These are phyloP conservation scores for Podarcis cretensis DNA, from an alignment of 2,113 vertebrate genomes.

Conservation along the genomic window DNA sequence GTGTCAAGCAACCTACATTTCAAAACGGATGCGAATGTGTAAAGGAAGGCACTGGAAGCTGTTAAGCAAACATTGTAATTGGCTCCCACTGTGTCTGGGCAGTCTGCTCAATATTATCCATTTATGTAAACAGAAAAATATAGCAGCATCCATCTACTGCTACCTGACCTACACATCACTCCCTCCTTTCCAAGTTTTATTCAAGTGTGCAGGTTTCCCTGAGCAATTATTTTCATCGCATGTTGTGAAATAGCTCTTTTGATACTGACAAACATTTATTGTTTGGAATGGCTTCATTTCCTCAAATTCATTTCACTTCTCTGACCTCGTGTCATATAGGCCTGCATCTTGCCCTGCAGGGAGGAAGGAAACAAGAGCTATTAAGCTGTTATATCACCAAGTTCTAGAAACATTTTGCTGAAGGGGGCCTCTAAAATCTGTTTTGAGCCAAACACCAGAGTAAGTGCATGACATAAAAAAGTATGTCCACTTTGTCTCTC, in stretches of 20 bases:
- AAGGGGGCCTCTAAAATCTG: not conserved
- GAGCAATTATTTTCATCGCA: not conserved
- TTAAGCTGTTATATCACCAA: not conserved
- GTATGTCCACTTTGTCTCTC: not conserved
- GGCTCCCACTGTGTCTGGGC: not conserved
- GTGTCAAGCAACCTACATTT: slow-evolving; percentile 1
- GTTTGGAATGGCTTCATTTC: not conserved
- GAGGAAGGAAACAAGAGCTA: not conserved
- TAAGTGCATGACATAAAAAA: not conserved
- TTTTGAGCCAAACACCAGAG: not conserved
- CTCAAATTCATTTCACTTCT: not conserved
- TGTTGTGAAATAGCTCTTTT: not conserved
- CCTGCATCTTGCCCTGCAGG: not conserved
- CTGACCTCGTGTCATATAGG: not conserved
- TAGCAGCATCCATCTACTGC: not conserved
- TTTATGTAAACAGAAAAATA: slow-evolving; percentile 21
- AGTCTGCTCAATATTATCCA: not conserved
- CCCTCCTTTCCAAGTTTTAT: not conserved
- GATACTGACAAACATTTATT: slow-evolving; percentile 11
- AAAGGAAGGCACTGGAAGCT: not conserved
- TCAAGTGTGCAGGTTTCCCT: not conserved
- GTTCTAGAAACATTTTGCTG: not conserved
- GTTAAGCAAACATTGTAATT: slow-evolving; percentile 17
- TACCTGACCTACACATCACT: not conserved
- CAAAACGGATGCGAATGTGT: not conserved